Evolutionary conservation across 2,888 invertebrate genomes (phyloP), one percentile per base, ranked within the genome.

Genomic region (Theretra japonica): DNA sequence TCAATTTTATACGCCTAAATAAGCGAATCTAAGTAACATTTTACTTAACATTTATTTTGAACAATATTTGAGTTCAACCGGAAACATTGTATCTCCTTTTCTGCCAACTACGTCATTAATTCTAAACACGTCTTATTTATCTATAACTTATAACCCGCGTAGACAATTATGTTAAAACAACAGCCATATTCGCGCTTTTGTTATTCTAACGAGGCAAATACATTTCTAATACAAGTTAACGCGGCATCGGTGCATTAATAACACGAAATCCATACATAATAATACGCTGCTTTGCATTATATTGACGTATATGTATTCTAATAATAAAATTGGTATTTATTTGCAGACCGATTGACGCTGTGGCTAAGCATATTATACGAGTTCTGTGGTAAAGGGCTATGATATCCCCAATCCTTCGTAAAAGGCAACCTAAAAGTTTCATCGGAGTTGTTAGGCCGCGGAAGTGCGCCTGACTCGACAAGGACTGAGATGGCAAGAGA

Each of bases 121-220:
- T 53, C 17, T 17, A 53, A 53, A 65, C 23, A 23, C 8, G 19
- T 41, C 28, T 30, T 30, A 60, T 65, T 65, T 48, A 4, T 41
- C 65, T 23, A 65, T 23, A 48, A 48, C 17, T 48, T 65, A 65
- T 23, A 48, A 23, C 23, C 11, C 21, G 23, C 23, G 23, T 21
- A 41, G 33, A 23, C 17, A 65, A 65, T 48, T 65, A 65, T 65
- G 65, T 48, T 41, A 53, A 65, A 65, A 65, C 23, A 65, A 48
- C 41, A 65, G 48, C 65, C 23, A 65, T 2, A 11, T 48, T 48
- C 65, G 48, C 65, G 23, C 21, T 62, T 62, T 62, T 62, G 62
- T 62, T 33, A 62, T 62, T 62, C 62, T 41, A 62, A 62, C 33
- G 41, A 62, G 62, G 62, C 21, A 62, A 62, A 62, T 41, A 41